Conservation (phyloP, 2,113 vertebrate genomes). For the Excalfactoria chinensis region DNA sequence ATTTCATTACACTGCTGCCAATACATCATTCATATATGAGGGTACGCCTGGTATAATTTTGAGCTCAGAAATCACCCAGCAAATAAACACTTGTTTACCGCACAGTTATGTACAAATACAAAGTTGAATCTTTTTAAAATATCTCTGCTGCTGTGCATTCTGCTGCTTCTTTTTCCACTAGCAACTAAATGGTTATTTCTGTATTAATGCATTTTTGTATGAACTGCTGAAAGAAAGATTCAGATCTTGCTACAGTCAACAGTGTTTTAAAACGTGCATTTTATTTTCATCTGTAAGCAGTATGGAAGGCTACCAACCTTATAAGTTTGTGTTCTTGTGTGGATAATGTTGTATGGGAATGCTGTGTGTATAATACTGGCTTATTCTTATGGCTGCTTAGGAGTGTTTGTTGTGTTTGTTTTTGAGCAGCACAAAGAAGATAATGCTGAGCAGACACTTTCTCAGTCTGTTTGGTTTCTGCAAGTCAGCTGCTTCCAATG, state of each 20-base stretch:
- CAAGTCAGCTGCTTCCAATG: neutral
- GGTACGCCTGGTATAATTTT: neutral
- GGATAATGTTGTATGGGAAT: neutral
- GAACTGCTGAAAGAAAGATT: neutral
- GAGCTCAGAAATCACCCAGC: neutral
- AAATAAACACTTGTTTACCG: neutral
- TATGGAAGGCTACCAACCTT: neutral
- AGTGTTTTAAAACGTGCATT: constrained; percentile 25
- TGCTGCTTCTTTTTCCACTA: neutral
- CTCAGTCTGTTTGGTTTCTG: constrained; percentile 1
- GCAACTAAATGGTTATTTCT: neutral
- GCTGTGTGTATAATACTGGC: constrained; percentile 8
- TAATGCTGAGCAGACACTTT: neutral
- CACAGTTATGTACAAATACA: neutral
- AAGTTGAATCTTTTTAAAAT: neutral
- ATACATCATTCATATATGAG: neutral
- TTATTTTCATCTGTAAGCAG: neutral
- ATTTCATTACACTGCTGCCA: neutral
- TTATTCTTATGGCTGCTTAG: neutral
- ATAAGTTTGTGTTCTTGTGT: neutral
- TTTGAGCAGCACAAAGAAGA: neutral
- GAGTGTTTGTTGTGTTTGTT: neutral
- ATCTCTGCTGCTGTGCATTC: neutral
- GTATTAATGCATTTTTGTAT: neutral
- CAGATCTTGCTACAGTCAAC: neutral